These are phyloP conservation scores for Penaeus chinensis DNA, from an alignment of 1,140 invertebrate species.

Conservation along the genomic window DNA sequence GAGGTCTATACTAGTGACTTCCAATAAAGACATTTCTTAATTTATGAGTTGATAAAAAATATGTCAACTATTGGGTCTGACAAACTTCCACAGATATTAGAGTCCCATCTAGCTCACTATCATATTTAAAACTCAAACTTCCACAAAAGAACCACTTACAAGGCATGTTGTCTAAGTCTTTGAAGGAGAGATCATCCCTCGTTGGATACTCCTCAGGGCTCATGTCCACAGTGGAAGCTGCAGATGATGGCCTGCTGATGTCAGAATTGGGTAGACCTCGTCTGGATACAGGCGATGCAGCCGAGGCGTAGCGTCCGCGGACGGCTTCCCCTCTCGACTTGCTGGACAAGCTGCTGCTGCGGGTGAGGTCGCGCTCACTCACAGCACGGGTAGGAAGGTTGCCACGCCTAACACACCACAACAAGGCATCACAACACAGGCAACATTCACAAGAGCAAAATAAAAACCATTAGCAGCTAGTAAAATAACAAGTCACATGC, in stretches of 20 bases:
- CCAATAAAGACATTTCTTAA: neutral
- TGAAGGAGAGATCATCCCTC: constrained; percentile 35
- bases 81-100: too few species aligned
- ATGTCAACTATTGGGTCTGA: too few species aligned
- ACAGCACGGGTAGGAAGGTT: constrained; percentile 68
- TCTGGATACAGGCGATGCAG: constrained; percentile 31
- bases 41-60: neutral
- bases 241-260: constrained; percentile 61
- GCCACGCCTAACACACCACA: constrained; percentile 56
- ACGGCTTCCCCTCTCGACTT: constrained; percentile 49
- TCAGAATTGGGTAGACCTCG: constrained; percentile 48
- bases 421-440: constrained; percentile 36
- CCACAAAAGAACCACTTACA: constrained; percentile 42
- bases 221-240: constrained; percentile 63
- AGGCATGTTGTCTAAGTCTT: constrained; percentile 61
- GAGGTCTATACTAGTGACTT: neutral
- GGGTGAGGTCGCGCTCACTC: constrained; percentile 70
- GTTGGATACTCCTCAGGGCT: constrained; percentile 62
- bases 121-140: neutral
- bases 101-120: neutral
- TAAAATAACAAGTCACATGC: too few species aligned
- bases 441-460: constrained; percentile 19
- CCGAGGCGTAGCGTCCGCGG: constrained; percentile 47
- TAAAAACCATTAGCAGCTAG: neutral
- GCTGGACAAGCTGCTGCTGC: constrained; percentile 53